A percentile compares a stretch with the other conserved stretches of the same genome.
These are phyloP conservation scores for Poecilus cupreus DNA, from an alignment of 2,888 invertebrate species.

Conservation along the genomic window DNA sequence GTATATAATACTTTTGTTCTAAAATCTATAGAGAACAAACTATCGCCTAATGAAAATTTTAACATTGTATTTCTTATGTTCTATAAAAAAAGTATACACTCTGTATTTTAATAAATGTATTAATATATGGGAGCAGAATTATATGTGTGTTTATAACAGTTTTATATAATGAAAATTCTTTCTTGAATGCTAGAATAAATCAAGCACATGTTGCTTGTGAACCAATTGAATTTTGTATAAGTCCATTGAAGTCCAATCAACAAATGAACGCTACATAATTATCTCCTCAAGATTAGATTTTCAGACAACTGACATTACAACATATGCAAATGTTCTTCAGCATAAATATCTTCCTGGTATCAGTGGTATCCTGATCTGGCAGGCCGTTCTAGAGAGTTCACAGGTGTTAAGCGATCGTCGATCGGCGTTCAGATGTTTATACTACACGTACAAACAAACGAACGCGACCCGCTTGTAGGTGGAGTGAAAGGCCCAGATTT, in stretches of 20 bases:
- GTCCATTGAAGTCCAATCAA: background rate
- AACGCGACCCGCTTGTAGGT: conserved; percentile 36
- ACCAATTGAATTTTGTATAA: too few relatives aligned
- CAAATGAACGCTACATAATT: background rate
- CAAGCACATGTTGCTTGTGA: background rate
- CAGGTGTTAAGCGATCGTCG: conserved; percentile 39
- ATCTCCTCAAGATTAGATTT: background rate
- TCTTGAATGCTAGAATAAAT: background rate
- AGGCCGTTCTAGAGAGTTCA: conserved; percentile 3
- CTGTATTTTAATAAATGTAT: too few relatives aligned
- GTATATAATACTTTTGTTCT: too few relatives aligned
- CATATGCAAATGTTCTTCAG: background rate
- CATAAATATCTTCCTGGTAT: background rate
- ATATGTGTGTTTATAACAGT: too few relatives aligned
- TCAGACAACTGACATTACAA: background rate
- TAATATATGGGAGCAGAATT: too few relatives aligned
- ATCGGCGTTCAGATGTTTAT: conserved; percentile 37
- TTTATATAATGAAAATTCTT: too few relatives aligned
- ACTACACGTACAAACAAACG: background rate
- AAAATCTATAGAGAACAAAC: too few relatives aligned
- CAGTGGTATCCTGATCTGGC: conserved; percentile 14
- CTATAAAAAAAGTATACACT: too few relatives aligned
- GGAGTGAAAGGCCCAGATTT: conserved; percentile 26
- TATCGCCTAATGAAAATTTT: too few relatives aligned
- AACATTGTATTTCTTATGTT: too few relatives aligned